Base-by-base conservation (phyloP, 2,888 invertebrate species). In the Drosophila algonquin region DNA sequence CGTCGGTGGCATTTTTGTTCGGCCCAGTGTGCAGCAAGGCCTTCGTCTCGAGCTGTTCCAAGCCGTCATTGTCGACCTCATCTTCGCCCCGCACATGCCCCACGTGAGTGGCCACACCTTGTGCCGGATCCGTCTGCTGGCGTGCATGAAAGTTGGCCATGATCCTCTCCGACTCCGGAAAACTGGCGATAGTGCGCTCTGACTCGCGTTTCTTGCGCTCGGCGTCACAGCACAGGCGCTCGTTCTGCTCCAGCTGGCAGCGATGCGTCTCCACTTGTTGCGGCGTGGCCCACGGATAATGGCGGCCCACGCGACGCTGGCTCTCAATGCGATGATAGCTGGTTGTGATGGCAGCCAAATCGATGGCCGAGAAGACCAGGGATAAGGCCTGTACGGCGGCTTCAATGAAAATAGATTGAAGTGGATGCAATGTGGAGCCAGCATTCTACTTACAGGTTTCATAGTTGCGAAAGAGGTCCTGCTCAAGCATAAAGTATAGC, bases 281-380 rank as follows among this genome's bases (percentile, higher is more conserved):
- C 3, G 90, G 86, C 54, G 92, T 93, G 24, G 94, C 94, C 96
- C 96, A 97, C 2, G 96, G 96, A 90, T 96, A 95, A 86, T 93
- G 94, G 53, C 94, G 94, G 0, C 96, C 96, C 58, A 94, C 94
- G 40, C 95, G 88, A 83, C 95, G 95, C 92, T 96, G 96, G 76
- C 96, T 94, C 92, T 96, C 96, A 88, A 96, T 96, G 87, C 96
- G 94, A 91, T 96, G 95, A 87, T 95, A 96, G 27, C 94, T 93
- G 30, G 95, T 94, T 16, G 96, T 95, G 46, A 95, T 95, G 62
- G 94, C 94, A 0, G 96, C 94, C 93, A 96, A 93, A 86, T 95
- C 94, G 30, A 95, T 93, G 44, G 95, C 93, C 2, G 96, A 95
- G 75, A 95, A 94, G 1, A 95, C 87, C 65, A 96, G 93, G 82